These are phyloP conservation scores for Sphinx pinastri DNA, from an alignment of 2,888 invertebrate species.

Conservation along the genomic window DNA sequence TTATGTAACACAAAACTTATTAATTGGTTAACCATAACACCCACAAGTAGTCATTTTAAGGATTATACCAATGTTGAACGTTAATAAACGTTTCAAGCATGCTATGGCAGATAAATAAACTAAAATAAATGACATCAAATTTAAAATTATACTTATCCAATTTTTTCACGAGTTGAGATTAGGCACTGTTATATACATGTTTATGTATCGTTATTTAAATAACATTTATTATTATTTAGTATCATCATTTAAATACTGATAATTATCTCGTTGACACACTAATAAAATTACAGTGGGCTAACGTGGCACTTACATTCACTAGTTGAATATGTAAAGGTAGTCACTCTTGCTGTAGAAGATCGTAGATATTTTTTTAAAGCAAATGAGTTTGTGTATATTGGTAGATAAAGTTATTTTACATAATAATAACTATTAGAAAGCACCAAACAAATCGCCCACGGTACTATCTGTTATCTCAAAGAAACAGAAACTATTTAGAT, in stretches of 20 bases:
- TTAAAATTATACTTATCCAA: too few species aligned
- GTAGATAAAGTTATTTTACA: background rate
- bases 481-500: too few species aligned
- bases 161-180: too few species aligned
- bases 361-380: too few species aligned
- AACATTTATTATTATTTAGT: background rate
- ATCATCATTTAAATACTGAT: slow-evolving; percentile 1
- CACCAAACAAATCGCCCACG: background rate
- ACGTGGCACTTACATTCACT: slow-evolving; percentile 19
- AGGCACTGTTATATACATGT: too few species aligned
- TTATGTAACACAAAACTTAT: slow-evolving; percentile 7
- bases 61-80: background rate
- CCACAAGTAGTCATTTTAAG: background rate
- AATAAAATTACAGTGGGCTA: too few species aligned
- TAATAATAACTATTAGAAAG: background rate
- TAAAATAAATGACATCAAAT: too few species aligned
- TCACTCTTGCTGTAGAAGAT: background rate
- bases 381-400: background rate
- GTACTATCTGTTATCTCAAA: too few species aligned
- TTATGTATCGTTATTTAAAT: too few species aligned
- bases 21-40: too few species aligned
- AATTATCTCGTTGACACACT: background rate
- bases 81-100: background rate
- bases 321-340: background rate
- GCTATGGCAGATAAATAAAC: too few species aligned